Conservation (phyloP, 2,888 invertebrate species). For the Drosophila quasianomalipes region DNA sequence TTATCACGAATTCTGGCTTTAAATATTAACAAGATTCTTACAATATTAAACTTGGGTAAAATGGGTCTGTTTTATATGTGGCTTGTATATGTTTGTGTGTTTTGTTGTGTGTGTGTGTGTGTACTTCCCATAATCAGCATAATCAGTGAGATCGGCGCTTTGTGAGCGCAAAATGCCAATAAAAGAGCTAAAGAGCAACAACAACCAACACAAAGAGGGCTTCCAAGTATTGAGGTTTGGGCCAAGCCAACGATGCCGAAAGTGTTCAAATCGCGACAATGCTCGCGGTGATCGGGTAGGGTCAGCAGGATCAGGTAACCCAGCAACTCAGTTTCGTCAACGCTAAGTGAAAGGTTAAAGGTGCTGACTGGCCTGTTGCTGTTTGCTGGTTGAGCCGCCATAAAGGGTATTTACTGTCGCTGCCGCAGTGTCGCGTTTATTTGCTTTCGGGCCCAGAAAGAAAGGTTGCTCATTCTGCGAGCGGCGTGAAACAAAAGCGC, state of each 20-base stretch:
- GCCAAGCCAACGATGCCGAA: conserved; percentile 51
- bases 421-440: conserved; percentile 76
- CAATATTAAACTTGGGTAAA: neutral
- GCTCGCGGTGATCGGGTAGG: conserved; percentile 49
- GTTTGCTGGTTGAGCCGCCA: conserved; percentile 32
- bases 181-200: conserved; percentile 56
- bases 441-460: conserved; percentile 45
- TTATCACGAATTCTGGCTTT: neutral
- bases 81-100: neutral
- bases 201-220: conserved; percentile 26
- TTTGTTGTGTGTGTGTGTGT: conserved; percentile 37
- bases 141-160: conserved; percentile 81
- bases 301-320: conserved; percentile 39
- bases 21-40: neutral
- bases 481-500: conserved; percentile 62
- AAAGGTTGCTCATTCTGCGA: conserved; percentile 45
- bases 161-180: conserved; percentile 74
- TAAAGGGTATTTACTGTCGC: conserved; percentile 82
- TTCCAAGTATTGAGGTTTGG: conserved; percentile 64
- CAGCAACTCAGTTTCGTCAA: conserved; percentile 30
- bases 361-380: conserved; percentile 17
- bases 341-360: conserved; percentile 55
- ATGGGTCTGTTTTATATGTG: neutral
- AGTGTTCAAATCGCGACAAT: conserved; percentile 65
- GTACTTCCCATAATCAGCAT: conserved; percentile 70